Percentiles rank a stretch among this genome's conserved stretches.
These are phyloP conservation scores for Hyperoplus immaculatus DNA, from an alignment of 2,797 vertebrate species.

Conservation along the genomic window DNA sequence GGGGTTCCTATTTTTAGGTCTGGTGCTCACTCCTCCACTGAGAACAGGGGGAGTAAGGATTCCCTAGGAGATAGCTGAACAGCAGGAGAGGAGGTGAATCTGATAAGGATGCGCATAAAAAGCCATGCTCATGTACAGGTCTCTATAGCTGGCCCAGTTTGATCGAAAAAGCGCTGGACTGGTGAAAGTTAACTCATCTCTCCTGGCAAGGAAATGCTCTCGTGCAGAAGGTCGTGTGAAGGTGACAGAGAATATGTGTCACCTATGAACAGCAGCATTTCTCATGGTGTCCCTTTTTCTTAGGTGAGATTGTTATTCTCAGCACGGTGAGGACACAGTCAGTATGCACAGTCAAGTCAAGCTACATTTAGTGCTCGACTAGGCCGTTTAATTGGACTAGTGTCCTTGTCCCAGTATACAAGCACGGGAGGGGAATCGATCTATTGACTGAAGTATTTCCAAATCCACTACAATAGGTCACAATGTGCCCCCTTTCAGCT, in stretches of 20 bases:
- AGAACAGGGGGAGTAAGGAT: slow-evolving; percentile 54
- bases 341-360: too few relatives aligned
- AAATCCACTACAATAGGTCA: too few relatives aligned
- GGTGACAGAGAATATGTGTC: slow-evolving; percentile 11
- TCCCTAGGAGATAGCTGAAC: slow-evolving; percentile 59
- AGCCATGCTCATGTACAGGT: slow-evolving; percentile 34
- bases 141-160: slow-evolving; percentile 53
- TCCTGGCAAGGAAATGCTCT: neutral
- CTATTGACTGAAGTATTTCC: too few relatives aligned
- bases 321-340: slow-evolving; percentile 2
- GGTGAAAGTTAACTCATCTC: slow-evolving; percentile 11
- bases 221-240: slow-evolving; percentile 25
- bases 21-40: slow-evolving; percentile 39
- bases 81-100: slow-evolving; percentile 60
- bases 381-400: too few relatives aligned
- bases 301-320: neutral
- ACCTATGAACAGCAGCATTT: neutral
- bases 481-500: too few relatives aligned
- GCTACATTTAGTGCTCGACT: too few relatives aligned
- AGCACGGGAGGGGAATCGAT: too few relatives aligned
- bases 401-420: too few relatives aligned
- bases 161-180: slow-evolving; percentile 15
- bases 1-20: slow-evolving; percentile 72
- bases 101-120: slow-evolving; percentile 47
- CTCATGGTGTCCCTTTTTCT: slow-evolving; percentile 11